Base-by-base conservation (phyloP, 2,888 invertebrate species). In the Leptogaster cylindrica region DNA sequence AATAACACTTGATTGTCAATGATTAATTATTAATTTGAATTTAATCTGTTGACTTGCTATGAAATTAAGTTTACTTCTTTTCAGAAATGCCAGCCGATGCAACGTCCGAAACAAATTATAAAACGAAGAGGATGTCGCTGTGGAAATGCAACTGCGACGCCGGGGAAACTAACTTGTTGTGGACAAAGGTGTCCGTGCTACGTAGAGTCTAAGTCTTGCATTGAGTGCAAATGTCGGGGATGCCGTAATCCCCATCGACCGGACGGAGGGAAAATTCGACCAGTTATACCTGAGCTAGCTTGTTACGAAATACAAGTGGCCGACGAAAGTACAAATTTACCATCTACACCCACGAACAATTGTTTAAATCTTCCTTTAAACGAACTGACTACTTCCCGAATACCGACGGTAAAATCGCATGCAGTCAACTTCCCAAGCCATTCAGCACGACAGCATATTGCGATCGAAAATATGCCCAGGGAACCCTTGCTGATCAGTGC, bases 181-280 rank as follows among this genome's bases (percentile, higher is more conserved):
- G 95, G 95, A 0, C 95, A 95, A 78, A 83, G 96, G 70, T 97
- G 96, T 82, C 94, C 95, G 0, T 97, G 96, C 81, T 97, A 96
- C 80, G 93, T 93, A 3, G 92, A 92, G 72, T 91, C 92, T 72
- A 92, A 92, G 78, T 90, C 93, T 0, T 97, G 96, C 77, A 85
- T 90, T 4, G 92, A 92, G 74, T 97, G 97, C 81, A 90, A 91
- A 78, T 97, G 96, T 81, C 87, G 92, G 76, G 95, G 95, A 1
- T 97, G 96, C 79, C 85, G 95, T 74, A 97, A 96, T 84, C 95
- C 96, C 2, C 92, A 93, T 76, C 85, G 89, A 71, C 87, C 90
- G 58, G 91, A 90, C 78, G 92, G 91, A 66, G 87, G 89, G 75
- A 92, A 92, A 86, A 90, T 91, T 3, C 72, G 76, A 7, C 76